Evolutionary conservation across 2,113 vertebrate genomes (phyloP).

Genomic region (Pseudopodoces humilis): DNA sequence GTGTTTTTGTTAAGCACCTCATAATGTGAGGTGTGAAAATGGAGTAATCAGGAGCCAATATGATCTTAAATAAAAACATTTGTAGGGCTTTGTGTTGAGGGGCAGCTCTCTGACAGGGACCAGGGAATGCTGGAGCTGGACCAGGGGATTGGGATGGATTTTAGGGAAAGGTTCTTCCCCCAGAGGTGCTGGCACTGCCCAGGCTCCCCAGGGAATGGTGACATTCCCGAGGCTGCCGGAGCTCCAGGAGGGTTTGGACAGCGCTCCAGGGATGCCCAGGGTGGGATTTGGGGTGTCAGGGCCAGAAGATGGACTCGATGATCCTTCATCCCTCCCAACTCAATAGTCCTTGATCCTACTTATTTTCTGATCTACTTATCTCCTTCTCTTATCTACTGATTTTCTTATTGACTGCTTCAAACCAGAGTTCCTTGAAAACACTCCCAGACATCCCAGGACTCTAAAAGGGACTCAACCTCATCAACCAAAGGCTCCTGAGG

Average conservation of each 20-base stretch:
- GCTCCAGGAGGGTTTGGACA: neutral
- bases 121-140: neutral
- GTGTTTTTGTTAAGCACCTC: neutral
- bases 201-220: neutral
- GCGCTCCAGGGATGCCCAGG: rapidly evolving
- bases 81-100: neutral
- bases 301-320: too few relatives aligned
- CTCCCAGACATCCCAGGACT: neutral
- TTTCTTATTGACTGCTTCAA: slow-evolving; percentile 23
- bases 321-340: neutral
- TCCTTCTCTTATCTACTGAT: neutral
- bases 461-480: neutral
- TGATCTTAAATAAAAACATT: neutral
- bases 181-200: neutral
- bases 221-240: neutral
- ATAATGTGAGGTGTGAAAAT: neutral
- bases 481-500: slow-evolving; percentile 21
- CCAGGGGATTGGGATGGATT: neutral
- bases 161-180: neutral
- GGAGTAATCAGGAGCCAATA: neutral
- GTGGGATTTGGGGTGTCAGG: neutral
- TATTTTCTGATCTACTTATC: neutral
- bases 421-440: slow-evolving; percentile 6
- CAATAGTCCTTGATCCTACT: neutral
- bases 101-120: neutral